phyloP scores from a whole-genome alignment of 92 coral and sea anemone species.

The Palythoa grandiflora region DNA sequence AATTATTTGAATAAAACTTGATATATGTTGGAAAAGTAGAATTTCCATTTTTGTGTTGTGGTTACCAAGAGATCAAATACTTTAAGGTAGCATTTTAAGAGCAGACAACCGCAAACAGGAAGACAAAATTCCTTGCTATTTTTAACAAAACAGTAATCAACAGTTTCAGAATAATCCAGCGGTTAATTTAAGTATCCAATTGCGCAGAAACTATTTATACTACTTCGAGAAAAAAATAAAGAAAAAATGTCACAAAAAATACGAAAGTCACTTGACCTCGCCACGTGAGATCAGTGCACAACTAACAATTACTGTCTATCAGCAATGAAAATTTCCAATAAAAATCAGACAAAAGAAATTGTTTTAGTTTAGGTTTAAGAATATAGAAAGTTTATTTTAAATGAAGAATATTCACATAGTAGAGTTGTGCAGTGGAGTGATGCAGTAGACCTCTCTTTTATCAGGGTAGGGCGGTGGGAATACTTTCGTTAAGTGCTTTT shows the following conservation, averaged over 20 bases:
- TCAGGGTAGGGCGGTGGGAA: not conserved
- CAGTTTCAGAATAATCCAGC: not conserved
- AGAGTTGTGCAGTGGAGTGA: not conserved
- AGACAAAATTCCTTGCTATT: not conserved
- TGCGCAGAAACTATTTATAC: conserved; percentile 7
- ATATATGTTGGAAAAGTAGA: not conserved
- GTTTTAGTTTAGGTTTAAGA: not conserved
- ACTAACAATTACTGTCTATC: not conserved
- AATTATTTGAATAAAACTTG: not conserved
- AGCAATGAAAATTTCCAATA: not conserved
- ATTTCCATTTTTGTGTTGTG: not conserved
- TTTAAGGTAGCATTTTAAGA: not conserved
- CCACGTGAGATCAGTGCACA: not conserved
- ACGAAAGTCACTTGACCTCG: not conserved
- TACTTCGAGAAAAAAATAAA: not conserved
- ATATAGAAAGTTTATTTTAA: not conserved
- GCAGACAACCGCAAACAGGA: not conserved
- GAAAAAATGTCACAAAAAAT: not conserved
- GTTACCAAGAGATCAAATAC: not conserved
- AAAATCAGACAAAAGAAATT: not conserved
- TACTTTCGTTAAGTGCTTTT: not conserved
- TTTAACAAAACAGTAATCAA: not conserved
- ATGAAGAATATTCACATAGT: not conserved
- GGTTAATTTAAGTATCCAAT: not conserved
- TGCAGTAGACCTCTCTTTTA: not conserved